Evolutionary conservation across 2,888 invertebrate genomes (phyloP).

Genomic region (Branchipolynoe longqiensis): DNA sequence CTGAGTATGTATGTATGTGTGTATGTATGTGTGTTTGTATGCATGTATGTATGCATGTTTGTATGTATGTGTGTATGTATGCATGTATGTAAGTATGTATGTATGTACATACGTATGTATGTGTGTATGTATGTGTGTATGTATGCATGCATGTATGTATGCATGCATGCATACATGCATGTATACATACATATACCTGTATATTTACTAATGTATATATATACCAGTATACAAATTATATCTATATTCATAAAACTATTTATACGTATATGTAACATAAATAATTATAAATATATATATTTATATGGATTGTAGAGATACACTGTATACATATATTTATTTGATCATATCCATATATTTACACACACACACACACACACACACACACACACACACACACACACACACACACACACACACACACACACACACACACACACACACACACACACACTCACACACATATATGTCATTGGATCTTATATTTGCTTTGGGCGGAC

Average conservation of each 20-base stretch:
- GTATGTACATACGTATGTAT: conserved; percentile 32
- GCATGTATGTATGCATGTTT: too few species aligned
- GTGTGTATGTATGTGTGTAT: conserved; percentile 21
- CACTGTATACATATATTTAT: conserved; percentile 30
- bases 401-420: neutral
- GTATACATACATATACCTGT: conserved; percentile 45
- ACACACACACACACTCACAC: neutral
- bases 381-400: conserved; percentile 19
- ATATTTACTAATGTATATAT: conserved; percentile 48
- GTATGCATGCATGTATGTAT: conserved; percentile 7
- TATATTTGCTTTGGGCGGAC: too few species aligned
- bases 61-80: conserved; percentile 18
- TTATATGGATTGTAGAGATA: too few species aligned
- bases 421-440: neutral
- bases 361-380: conserved; percentile 42
- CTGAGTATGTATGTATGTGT: too few species aligned
- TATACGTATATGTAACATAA: too few species aligned
- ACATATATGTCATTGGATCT: too few species aligned
- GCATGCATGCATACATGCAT: neutral
- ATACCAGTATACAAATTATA: conserved; percentile 45
- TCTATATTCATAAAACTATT: too few species aligned
- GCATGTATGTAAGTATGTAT: conserved; percentile 14
- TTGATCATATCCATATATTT: conserved; percentile 33
- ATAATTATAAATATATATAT: too few species aligned
- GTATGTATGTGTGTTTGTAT: too few species aligned